A percentile compares a stretch with the other conserved stretches of the same genome.
Evolutionary conservation across 1,140 invertebrate genomes (phyloP).

Genomic region (Leptinotarsa defecta): DNA sequence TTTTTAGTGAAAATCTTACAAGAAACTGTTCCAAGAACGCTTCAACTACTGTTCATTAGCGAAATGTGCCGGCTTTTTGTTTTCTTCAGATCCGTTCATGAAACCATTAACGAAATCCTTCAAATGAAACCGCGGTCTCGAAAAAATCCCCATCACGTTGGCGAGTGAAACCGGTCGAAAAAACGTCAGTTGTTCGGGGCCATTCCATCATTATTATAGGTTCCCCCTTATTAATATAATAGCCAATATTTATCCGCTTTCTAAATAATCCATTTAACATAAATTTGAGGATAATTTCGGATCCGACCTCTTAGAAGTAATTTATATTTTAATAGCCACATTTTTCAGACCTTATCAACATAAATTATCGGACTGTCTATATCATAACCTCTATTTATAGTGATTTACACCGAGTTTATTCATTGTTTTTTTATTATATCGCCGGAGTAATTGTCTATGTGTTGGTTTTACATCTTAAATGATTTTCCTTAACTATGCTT

Average conservation of each 20-base stretch:
- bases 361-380: constrained; percentile 16
- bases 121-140: neutral
- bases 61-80: no score
- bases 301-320: constrained; percentile 31
- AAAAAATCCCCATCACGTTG: neutral
- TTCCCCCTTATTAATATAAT: constrained; percentile 38
- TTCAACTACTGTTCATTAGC: no score
- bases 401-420: constrained; percentile 14
- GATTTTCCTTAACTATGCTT: neutral
- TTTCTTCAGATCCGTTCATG: no score
- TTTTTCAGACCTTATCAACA: constrained; percentile 30
- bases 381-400: neutral
- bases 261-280: constrained; percentile 43
- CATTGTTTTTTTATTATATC: neutral
- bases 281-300: constrained; percentile 35
- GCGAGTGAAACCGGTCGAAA: neutral
- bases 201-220: constrained; percentile 30
- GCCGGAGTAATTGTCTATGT: constrained; percentile 17
- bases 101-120: no score
- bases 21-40: no score
- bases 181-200: neutral
- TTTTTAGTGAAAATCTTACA: no score
- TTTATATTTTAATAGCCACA: constrained; percentile 34
- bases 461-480: constrained; percentile 18
- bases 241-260: constrained; percentile 40